Evolutionary conservation across 1,140 invertebrate genomes (phyloP).

Genomic region (Drosophila lowei): DNA sequence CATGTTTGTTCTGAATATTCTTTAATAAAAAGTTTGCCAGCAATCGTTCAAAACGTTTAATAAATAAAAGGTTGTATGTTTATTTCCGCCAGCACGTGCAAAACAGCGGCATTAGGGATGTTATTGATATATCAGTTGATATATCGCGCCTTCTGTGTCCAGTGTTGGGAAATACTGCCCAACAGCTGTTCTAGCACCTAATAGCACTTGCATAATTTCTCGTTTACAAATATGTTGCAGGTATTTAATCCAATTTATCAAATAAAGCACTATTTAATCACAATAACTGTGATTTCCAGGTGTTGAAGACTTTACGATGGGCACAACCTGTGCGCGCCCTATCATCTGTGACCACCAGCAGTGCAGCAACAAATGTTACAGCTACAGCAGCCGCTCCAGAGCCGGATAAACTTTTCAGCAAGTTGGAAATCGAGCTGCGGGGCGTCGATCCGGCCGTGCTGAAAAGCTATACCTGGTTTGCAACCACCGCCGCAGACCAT

Average conservation of each 20-base stretch:
- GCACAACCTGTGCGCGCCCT: conserved; percentile 41
- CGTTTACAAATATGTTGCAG: conserved; percentile 61
- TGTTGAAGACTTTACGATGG: conserved; percentile 39
- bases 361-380: background rate
- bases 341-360: conserved; percentile 34
- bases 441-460: conserved; percentile 94
- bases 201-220: conserved; percentile 67
- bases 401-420: conserved; percentile 91
- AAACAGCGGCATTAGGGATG: background rate
- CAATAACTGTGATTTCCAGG: conserved; percentile 4
- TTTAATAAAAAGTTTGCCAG: background rate
- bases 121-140: no score
- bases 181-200: background rate
- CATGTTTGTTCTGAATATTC: conserved; percentile 26
- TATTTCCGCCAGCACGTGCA: conserved; percentile 32
- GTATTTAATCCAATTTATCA: conserved; percentile 45
- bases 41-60: background rate
- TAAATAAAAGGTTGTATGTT: conserved; percentile 4
- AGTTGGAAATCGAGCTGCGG: conserved; percentile 93
- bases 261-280: conserved; percentile 4
- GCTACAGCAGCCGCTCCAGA: conserved; percentile 28
- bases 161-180: conserved; percentile 6
- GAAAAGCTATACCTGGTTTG: conserved; percentile 94
- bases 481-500: conserved; percentile 90
- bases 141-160: no score